Percentiles rank a stretch among this genome's conserved stretches.
Evolutionary conservation across 2,888 invertebrate genomes (phyloP).

Genomic region (Lepidocyrtinus sp.): DNA sequence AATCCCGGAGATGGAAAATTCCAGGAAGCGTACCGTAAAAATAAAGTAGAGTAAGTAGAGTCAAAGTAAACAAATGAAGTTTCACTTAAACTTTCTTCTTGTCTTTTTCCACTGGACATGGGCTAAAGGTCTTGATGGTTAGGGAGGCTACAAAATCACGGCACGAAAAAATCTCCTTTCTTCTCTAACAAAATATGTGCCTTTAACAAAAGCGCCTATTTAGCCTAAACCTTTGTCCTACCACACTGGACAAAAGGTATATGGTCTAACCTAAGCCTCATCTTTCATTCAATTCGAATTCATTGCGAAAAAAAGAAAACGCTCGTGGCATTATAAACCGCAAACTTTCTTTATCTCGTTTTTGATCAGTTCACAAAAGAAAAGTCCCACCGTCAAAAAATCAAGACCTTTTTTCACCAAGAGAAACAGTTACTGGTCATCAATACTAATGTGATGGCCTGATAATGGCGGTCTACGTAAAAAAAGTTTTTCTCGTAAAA

Average conservation of each 20-base stretch:
- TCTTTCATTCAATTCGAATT: too few species aligned
- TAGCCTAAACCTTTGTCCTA: too few species aligned
- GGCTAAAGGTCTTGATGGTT: too few species aligned
- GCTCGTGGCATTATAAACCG: constrained; percentile 34
- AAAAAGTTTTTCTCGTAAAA: constrained; percentile 17
- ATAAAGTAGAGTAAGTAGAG: too few species aligned
- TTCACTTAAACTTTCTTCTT: constrained; percentile 45
- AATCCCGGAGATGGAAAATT: too few species aligned
- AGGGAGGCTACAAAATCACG: too few species aligned
- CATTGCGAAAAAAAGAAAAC: constrained; percentile 17
- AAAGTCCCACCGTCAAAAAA: constrained; percentile 51
- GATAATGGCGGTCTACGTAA: not conserved
- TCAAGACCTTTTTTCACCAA: constrained; percentile 10
- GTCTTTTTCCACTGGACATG: too few species aligned
- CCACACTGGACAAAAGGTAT: too few species aligned
- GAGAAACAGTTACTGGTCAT: constrained; percentile 43
- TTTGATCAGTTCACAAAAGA: constrained; percentile 28
- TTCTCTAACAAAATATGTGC: too few species aligned
- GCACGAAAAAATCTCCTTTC: constrained; percentile 9
- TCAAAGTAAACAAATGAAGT: constrained; percentile 53
- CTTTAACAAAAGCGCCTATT: too few species aligned
- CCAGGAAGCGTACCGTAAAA: too few species aligned
- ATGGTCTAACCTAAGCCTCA: too few species aligned
- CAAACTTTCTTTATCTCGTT: constrained; percentile 2
- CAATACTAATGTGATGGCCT: constrained; percentile 50